Evolutionary conservation across 1,140 invertebrate species (phyloP).

Genomic region (Saccostrea echinata): DNA sequence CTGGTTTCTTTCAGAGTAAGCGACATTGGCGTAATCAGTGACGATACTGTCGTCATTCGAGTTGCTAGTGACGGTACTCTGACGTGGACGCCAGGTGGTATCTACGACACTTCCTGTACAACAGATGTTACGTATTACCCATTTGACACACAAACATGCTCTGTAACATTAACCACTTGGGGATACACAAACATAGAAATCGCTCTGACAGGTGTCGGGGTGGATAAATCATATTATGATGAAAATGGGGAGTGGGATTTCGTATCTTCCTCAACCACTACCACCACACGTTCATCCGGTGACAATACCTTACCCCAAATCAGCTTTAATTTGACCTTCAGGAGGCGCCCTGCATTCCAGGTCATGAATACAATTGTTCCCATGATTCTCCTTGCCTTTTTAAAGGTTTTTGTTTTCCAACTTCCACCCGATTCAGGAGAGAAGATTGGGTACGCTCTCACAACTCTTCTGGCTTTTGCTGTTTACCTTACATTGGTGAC

Average conservation of each 20-base stretch:
- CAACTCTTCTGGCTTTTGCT: slow-evolving; percentile 54
- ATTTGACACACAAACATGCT: slow-evolving; percentile 86
- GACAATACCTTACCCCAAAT: background rate
- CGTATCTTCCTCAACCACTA: background rate
- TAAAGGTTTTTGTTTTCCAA: slow-evolving; percentile 52
- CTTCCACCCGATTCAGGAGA: slow-evolving; percentile 55
- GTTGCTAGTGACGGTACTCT: slow-evolving; percentile 49
- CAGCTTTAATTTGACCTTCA: slow-evolving; percentile 32
- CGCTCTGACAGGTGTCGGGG: background rate
- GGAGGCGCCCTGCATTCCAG: slow-evolving; percentile 44
- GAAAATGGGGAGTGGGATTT: slow-evolving; percentile 49
- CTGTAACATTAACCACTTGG: slow-evolving; percentile 75
- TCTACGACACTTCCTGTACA: slow-evolving; percentile 88
- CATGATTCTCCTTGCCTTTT: slow-evolving; percentile 46
- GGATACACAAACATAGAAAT: slow-evolving; percentile 58
- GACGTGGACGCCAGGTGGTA: slow-evolving; percentile 55
- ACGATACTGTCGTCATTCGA: slow-evolving; percentile 28
- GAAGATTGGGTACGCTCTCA: slow-evolving; percentile 57
- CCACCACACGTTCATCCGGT: background rate
- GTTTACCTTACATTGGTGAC: slow-evolving; percentile 56
- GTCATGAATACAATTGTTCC: slow-evolving; percentile 56
- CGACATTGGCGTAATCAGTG: slow-evolving; percentile 44
- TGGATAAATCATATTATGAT: slow-evolving; percentile 24
- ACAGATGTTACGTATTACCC: slow-evolving; percentile 90
- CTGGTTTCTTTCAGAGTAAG: slow-evolving; percentile 16